Evolutionary conservation across 53 echinoderm and acorn worm genomes (phyloP).

Genomic region (Patiria pectinifera): DNA sequence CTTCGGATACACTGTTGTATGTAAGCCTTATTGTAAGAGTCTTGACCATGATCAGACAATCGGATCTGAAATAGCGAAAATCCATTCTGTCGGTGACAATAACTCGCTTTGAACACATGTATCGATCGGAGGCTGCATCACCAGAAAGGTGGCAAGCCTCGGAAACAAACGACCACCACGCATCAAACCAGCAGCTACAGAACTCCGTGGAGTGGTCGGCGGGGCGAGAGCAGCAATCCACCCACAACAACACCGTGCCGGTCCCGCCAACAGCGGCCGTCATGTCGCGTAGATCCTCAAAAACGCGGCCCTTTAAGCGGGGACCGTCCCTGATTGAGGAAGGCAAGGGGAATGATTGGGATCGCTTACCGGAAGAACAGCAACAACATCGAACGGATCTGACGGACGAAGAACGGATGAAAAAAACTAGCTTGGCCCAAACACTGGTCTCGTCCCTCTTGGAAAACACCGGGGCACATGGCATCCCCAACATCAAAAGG

Average conservation of each 20-base stretch:
- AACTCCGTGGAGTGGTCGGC: not conserved
- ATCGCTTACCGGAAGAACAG: not conserved
- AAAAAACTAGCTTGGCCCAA: not conserved
- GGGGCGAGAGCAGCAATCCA: not conserved
- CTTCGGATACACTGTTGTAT: no score
- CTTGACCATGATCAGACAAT: not conserved
- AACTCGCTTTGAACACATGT: conserved; percentile 7
- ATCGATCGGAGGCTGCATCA: conserved; percentile 50
- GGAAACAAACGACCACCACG: not conserved
- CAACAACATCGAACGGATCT: not conserved
- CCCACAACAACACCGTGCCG: not conserved
- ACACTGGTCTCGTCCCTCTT: conserved; percentile 32
- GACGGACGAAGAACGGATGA: not conserved
- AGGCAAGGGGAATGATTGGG: not conserved
- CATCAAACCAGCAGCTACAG: not conserved
- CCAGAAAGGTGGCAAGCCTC: conserved; percentile 29
- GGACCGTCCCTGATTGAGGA: conserved; percentile 37
- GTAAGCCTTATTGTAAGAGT: no score
- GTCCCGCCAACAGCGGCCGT: not conserved
- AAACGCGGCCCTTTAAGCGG: not conserved
- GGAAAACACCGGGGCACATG: conserved; percentile 78
- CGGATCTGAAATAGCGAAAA: not conserved
- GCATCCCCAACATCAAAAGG: conserved; percentile 82
- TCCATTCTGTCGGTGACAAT: not conserved
- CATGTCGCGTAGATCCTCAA: not conserved